A percentile compares a stretch with the other conserved stretches of the same genome.
phyloP scores from a whole-genome alignment of 2,888 invertebrate genomes.

The Thymelicus sylvestris region DNA sequence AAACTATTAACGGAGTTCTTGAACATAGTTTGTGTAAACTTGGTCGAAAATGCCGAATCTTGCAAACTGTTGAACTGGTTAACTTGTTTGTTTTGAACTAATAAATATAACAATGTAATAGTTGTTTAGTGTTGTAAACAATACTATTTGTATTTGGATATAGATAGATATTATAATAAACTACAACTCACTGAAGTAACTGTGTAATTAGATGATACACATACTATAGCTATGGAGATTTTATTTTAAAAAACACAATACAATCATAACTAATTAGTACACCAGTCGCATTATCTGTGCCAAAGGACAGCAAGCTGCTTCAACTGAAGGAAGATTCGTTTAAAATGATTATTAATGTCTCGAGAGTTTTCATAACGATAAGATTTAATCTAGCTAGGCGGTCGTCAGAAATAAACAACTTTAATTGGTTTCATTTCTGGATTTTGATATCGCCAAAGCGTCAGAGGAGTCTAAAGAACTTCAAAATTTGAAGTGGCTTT shows the following conservation, averaged over 20 bases:
- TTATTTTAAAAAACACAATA: not conserved
- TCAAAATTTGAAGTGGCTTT: not conserved
- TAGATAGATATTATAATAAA: too few relatives aligned
- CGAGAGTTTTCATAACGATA: constrained; percentile 14
- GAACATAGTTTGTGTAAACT: constrained; percentile 23
- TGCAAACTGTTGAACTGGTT: constrained; percentile 17
- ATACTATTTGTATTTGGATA: too few relatives aligned
- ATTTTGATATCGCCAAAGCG: not conserved
- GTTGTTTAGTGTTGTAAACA: not conserved
- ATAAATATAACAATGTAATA: not conserved
- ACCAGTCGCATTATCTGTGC: constrained; percentile 6
- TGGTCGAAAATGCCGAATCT: constrained; percentile 19
- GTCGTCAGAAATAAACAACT: constrained; percentile 18
- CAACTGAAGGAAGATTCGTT: constrained; percentile 14
- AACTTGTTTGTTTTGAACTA: constrained; percentile 24
- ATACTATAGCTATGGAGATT: too few relatives aligned
- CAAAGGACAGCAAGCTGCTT: constrained; percentile 4
- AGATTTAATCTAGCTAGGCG: constrained; percentile 26
- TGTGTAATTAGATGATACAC: too few relatives aligned
- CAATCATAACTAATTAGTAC: constrained; percentile 2
- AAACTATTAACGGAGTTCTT: constrained; percentile 1
- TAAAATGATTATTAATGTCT: constrained; percentile 22
- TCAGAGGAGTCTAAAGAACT: constrained; percentile 7
- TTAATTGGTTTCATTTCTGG: constrained; percentile 28
- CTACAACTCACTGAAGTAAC: too few relatives aligned